Evolutionary conservation across 2,888 invertebrate species (phyloP).

Genomic region (Brenthis hecate): DNA sequence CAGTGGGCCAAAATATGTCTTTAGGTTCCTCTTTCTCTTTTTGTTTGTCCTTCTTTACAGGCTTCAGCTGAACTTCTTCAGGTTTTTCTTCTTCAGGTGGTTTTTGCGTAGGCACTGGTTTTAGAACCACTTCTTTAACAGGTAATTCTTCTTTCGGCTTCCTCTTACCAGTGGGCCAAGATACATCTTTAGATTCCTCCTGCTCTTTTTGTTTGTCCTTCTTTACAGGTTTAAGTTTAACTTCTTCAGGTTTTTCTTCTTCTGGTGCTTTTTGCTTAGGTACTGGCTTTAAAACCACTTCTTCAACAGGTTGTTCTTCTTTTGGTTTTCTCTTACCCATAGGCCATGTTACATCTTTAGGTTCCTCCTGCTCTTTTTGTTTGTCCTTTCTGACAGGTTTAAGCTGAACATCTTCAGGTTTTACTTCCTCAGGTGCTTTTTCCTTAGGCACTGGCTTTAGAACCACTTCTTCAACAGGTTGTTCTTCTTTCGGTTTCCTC

Average conservation of each 20-base stretch:
- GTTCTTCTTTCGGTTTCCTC: conserved; percentile 53
- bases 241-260: conserved; percentile 55
- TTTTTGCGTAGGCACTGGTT: conserved; percentile 45
- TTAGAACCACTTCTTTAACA: conserved; percentile 12
- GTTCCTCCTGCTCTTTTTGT: conserved; percentile 44
- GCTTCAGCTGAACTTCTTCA: conserved; percentile 56
- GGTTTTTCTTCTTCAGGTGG: conserved; percentile 41
- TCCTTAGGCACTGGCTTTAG: conserved; percentile 62
- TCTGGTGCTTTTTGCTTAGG: conserved; percentile 38
- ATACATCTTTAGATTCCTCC: conserved; percentile 49
- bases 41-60: conserved; percentile 49
- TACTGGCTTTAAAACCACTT: conserved; percentile 65
- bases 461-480: conserved; percentile 59
- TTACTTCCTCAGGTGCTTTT: conserved; percentile 53
- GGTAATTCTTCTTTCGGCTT: conserved; percentile 47
- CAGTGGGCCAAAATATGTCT: conserved; percentile 50
- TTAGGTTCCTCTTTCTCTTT: conserved; percentile 53
- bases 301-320: conserved; percentile 59
- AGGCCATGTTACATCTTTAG: conserved; percentile 55
- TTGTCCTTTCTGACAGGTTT: conserved; percentile 47
- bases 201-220: conserved; percentile 53
- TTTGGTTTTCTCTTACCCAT: conserved; percentile 51
- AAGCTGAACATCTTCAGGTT: conserved; percentile 52
- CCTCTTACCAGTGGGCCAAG: conserved; percentile 52
- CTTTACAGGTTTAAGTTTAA: conserved; percentile 50